phyloP scores from a whole-genome alignment of 1,140 invertebrate genomes.

The Aphidius ervi region DNA sequence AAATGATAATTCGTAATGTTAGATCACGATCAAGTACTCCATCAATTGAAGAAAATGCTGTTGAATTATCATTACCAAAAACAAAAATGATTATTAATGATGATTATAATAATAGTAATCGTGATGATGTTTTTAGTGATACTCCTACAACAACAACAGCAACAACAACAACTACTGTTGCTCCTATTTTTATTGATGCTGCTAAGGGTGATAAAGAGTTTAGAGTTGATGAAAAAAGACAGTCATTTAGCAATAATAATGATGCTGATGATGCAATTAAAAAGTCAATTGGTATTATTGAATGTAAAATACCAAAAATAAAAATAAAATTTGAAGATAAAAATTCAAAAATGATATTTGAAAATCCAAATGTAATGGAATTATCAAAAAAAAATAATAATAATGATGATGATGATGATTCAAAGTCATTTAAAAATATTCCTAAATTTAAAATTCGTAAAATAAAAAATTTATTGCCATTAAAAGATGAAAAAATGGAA shows the following conservation, averaged over 20 bases:
- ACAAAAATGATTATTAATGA: background rate
- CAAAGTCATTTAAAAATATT: constrained; percentile 31
- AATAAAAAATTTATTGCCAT: constrained; percentile 26
- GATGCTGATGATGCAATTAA: constrained; percentile 13
- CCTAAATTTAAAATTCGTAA: constrained; percentile 45
- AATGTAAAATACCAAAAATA: constrained; percentile 45
- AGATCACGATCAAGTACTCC: constrained; percentile 44
- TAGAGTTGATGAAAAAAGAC: constrained; percentile 30
- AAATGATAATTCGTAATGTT: constrained; percentile 49
- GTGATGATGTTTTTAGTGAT: too few relatives aligned
- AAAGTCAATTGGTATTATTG: constrained; percentile 21
- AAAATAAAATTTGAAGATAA: constrained; percentile 48
- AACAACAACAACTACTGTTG: too few relatives aligned
- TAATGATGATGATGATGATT: background rate
- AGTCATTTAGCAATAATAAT: background rate
- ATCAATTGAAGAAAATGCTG: constrained; percentile 40
- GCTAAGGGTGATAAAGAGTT: constrained; percentile 22
- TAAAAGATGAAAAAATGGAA: constrained; percentile 17
- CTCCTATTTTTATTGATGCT: too few relatives aligned
- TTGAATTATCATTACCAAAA: constrained; percentile 33
- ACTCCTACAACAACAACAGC: too few relatives aligned
- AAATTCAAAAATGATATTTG: constrained; percentile 36
- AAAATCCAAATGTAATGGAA: constrained; percentile 27
- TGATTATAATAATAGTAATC: too few relatives aligned
- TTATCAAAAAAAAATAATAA: constrained; percentile 20